Percentiles rank a stretch among this genome's conserved stretches.
Evolutionary conservation across 1,140 invertebrate genomes (phyloP).

Genomic region (Euwallacea fornicatus): DNA sequence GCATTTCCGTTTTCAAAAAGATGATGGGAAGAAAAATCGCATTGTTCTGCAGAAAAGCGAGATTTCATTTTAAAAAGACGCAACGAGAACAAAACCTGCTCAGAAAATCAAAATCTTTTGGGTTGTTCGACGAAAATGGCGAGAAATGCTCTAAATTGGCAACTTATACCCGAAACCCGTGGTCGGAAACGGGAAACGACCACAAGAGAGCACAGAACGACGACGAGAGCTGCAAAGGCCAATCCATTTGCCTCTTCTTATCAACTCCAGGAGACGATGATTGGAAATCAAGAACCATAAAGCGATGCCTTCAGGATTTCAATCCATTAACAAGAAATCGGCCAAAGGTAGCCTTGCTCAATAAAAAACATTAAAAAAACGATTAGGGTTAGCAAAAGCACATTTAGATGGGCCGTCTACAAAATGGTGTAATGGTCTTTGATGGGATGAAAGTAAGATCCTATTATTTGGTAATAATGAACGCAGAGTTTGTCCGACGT

Average conservation of each 20-base stretch:
- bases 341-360: not conserved
- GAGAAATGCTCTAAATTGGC: conserved; percentile 7
- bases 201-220: not conserved
- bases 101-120: not conserved
- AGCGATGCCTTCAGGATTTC: not conserved
- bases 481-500: not conserved
- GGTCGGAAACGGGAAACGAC: conserved; percentile 4
- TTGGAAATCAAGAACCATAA: not conserved
- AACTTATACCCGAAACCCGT: not conserved
- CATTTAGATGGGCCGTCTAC: not conserved
- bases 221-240: not conserved
- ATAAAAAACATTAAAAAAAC: not conserved
- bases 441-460: conserved; percentile 2
- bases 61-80: not conserved
- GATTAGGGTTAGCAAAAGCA: not conserved
- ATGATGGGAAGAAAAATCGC: not conserved
- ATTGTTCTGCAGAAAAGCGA: not conserved
- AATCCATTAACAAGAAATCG: not conserved
- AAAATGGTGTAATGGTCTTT: not conserved
- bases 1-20: not conserved
- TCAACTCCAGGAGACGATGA: not conserved
- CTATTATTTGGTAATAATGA: conserved; percentile 1
- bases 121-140: not conserved
- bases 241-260: conserved; percentile 2
- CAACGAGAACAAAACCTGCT: not conserved